Percentiles rank a stretch among this genome's conserved stretches.
phyloP scores from a whole-genome alignment of 1,140 invertebrate genomes.

The Penaeus japonicus region DNA sequence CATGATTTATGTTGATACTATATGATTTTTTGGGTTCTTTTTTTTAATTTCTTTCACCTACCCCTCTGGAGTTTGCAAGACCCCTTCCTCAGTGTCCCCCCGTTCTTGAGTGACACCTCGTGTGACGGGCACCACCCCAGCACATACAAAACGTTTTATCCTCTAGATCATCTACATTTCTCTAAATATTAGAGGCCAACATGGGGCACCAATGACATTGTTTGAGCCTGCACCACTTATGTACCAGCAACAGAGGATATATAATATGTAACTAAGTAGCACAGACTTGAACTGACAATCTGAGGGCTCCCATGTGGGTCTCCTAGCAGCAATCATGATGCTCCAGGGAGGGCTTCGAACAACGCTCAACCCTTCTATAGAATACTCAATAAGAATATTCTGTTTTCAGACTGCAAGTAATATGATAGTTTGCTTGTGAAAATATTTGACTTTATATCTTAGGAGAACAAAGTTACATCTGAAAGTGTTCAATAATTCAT shows the following conservation, averaged over 20 bases:
- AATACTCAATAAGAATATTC: conserved; percentile 45
- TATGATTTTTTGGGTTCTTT: too few species aligned
- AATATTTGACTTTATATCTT: conserved; percentile 52
- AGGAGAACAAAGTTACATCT: conserved; percentile 51
- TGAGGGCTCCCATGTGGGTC: neutral
- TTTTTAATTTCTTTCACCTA: too few species aligned
- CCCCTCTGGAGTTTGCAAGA: too few species aligned
- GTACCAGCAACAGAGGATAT: conserved; percentile 16
- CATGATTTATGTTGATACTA: too few species aligned
- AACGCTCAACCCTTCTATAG: conserved; percentile 49
- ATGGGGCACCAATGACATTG: conserved; percentile 11
- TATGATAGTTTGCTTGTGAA: conserved; percentile 50
- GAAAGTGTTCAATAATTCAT: conserved; percentile 51
- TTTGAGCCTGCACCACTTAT: neutral
- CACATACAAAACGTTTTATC: neutral
- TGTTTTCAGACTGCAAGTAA: conserved; percentile 45
- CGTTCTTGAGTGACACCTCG: too few species aligned
- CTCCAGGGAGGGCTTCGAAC: conserved; percentile 45
- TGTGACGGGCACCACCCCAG: too few species aligned
- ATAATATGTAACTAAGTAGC: conserved; percentile 14
- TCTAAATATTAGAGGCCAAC: conserved; percentile 2
- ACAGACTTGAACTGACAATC: neutral
- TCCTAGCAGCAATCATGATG: conserved; percentile 18
- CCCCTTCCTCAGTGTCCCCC: too few species aligned
- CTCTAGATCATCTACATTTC: conserved; percentile 10